These are phyloP conservation scores for Aplodontia rufa DNA, from an alignment of 2,113 vertebrate genomes.

Conservation along the genomic window DNA sequence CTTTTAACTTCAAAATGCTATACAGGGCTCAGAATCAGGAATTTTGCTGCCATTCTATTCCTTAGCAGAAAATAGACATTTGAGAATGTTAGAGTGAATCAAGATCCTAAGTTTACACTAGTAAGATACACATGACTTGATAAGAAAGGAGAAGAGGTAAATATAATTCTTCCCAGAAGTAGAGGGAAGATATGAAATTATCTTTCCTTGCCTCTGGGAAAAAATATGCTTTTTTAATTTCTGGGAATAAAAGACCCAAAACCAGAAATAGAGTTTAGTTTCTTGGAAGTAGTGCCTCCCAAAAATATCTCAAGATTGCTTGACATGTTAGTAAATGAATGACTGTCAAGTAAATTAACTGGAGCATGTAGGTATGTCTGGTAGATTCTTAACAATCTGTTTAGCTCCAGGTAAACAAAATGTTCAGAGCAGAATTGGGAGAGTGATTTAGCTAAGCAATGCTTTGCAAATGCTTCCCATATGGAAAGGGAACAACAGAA, in stretches of 20 bases:
- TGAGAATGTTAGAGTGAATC: neutral
- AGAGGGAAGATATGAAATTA: neutral
- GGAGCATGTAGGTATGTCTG: neutral
- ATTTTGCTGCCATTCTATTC: neutral
- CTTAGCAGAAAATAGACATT: constrained; percentile 15
- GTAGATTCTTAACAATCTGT: constrained; percentile 32
- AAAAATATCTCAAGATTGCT: constrained; percentile 43
- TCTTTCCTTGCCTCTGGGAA: neutral
- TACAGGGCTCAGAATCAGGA: neutral
- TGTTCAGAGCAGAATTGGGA: neutral
- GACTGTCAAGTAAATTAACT: constrained; percentile 49
- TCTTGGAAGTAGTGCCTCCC: neutral
- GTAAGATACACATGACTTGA: neutral
- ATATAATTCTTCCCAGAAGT: neutral
- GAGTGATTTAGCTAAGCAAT: neutral
- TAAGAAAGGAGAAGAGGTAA: neutral
- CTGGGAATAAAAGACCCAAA: neutral
- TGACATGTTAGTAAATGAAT: constrained; percentile 53
- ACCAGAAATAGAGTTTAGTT: constrained; percentile 15
- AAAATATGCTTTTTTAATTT: neutral
- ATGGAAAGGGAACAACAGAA: constrained; percentile 15
- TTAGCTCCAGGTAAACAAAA: constrained; percentile 60
- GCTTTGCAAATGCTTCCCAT: constrained; percentile 47
- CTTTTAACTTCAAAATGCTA: neutral
- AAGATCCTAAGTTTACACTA: neutral